A percentile compares a stretch with the other conserved stretches of the same genome.
These are phyloP conservation scores for Diadophis punctatus DNA, from an alignment of 2,113 vertebrate species.

Conservation along the genomic window DNA sequence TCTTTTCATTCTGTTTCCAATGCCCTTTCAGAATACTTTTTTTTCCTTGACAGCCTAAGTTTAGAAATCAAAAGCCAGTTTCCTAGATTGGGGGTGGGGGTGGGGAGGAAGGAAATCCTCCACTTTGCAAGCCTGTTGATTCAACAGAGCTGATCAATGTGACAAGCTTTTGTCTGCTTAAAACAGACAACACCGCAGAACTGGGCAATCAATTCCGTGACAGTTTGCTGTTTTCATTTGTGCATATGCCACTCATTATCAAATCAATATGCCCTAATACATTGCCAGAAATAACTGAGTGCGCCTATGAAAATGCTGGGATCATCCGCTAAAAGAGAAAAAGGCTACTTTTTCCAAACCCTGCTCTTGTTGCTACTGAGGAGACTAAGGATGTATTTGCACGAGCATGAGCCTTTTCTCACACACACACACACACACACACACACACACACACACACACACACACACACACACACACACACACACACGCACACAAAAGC, in stretches of 20 bases:
- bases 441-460: background rate
- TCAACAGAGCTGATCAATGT: slow-evolving; percentile 29
- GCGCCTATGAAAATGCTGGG: slow-evolving; percentile 9
- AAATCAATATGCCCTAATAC: slow-evolving; percentile 27
- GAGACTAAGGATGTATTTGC: background rate
- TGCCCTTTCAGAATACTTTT: background rate
- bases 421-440: background rate
- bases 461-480: background rate
- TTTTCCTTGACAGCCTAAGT: background rate
- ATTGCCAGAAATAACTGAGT: slow-evolving; percentile 17
- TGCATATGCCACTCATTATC: slow-evolving; percentile 20
- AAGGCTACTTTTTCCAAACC: background rate
- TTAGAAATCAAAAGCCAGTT: background rate
- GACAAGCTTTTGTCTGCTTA: background rate
- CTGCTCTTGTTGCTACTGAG: background rate
- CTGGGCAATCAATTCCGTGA: background rate
- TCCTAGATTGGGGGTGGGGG: background rate
- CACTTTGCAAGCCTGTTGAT: slow-evolving; percentile 24
- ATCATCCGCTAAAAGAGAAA: slow-evolving; percentile 5
- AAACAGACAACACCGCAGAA: slow-evolving; percentile 3
- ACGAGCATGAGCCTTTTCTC: background rate
- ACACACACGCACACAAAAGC: background rate
- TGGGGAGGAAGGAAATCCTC: background rate
- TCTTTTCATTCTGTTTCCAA: too few relatives aligned
- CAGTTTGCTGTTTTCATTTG: slow-evolving; percentile 15